Evolutionary conservation across 1,140 invertebrate species (phyloP).

Genomic region (Ditylenchus dipsaci): DNA sequence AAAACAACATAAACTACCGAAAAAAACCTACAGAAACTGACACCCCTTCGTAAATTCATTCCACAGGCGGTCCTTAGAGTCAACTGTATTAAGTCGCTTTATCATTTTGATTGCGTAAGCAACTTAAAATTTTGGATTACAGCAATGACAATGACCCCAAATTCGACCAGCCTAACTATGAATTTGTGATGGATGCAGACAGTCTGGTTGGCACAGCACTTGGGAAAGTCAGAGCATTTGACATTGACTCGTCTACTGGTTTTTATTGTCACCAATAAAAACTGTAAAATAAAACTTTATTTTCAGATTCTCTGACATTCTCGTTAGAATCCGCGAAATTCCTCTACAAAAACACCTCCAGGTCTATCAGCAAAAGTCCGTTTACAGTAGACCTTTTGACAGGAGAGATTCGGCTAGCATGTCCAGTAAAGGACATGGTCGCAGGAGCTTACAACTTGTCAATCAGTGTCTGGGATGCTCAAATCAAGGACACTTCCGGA

Average conservation of each 20-base stretch:
- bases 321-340: background rate
- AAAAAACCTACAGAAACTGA: too few relatives aligned
- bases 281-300: background rate
- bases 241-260: background rate
- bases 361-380: background rate
- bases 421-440: background rate
- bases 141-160: conserved; percentile 1
- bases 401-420: background rate
- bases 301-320: background rate
- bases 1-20: too few relatives aligned
- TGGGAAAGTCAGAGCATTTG: conserved; percentile 3
- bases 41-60: too few relatives aligned
- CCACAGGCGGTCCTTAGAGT: too few relatives aligned
- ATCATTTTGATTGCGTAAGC: too few relatives aligned
- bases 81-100: too few relatives aligned
- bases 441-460: background rate
- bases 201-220: background rate
- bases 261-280: too few relatives aligned
- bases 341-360: background rate
- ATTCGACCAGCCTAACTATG: background rate
- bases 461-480: background rate
- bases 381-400: background rate
- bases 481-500: background rate
- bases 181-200: background rate
- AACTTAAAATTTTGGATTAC: too few relatives aligned